These are phyloP conservation scores for Australoheros facetus DNA, from an alignment of 2,797 vertebrate species.

Conservation along the genomic window DNA sequence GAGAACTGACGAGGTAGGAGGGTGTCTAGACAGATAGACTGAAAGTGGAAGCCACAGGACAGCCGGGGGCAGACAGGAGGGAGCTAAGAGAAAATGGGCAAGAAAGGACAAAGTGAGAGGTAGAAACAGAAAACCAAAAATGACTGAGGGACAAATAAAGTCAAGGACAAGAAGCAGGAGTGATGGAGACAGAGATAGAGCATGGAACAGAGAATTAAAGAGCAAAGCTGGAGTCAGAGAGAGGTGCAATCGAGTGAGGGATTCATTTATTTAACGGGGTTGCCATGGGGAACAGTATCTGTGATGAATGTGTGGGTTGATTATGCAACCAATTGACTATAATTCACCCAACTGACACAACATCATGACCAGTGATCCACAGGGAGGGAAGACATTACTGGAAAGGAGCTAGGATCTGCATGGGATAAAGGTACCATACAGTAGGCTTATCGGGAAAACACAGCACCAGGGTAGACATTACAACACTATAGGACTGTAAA, in stretches of 20 bases:
- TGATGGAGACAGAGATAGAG: slow-evolving; percentile 25
- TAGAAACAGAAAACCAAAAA: slow-evolving; percentile 28
- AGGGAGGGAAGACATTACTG: slow-evolving; percentile 15
- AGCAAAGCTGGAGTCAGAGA: slow-evolving; percentile 16
- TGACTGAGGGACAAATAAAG: slow-evolving; percentile 27
- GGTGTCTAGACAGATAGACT: slow-evolving; percentile 46
- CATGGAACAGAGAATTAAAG: slow-evolving; percentile 31
- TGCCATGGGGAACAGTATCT: slow-evolving; percentile 77
- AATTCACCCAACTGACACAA: slow-evolving; percentile 77
- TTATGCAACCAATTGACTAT: slow-evolving; percentile 81
- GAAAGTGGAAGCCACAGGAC: slow-evolving; percentile 46
- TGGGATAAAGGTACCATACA: neutral
- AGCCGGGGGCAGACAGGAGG: slow-evolving; percentile 34
- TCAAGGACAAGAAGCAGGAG: slow-evolving; percentile 19
- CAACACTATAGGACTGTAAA: neutral
- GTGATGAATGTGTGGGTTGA: slow-evolving; percentile 82
- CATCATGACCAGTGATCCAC: slow-evolving; percentile 59
- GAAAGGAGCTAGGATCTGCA: neutral
- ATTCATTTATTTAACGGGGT: slow-evolving; percentile 80
- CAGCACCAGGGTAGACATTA: neutral
- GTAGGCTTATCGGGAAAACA: neutral
- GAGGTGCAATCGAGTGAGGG: slow-evolving; percentile 42
- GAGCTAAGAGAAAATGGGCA: slow-evolving; percentile 36
- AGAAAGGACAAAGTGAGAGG: slow-evolving; percentile 34
- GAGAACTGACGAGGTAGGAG: slow-evolving; percentile 30